Percentiles rank a stretch among this genome's conserved stretches.
phyloP scores from a whole-genome alignment of 2,888 invertebrate genomes.

The Agriopis aurantiaria region DNA sequence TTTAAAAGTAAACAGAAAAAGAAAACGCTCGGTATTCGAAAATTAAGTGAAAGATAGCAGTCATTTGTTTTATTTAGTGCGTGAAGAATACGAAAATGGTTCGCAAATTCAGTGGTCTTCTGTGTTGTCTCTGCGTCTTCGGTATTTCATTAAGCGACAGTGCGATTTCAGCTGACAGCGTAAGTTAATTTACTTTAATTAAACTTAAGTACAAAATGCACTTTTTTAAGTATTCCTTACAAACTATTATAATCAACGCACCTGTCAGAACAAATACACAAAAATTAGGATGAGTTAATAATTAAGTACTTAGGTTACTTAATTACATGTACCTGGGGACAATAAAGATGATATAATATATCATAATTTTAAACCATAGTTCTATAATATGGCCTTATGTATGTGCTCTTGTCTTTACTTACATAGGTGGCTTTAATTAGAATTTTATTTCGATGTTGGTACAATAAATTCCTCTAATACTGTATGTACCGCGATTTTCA shows the following conservation, averaged over 20 bases:
- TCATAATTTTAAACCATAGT: no score
- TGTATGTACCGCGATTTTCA: no score
- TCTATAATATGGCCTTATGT: no score
- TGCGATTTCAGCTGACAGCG: slow-evolving; percentile 78
- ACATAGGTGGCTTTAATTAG: no score
- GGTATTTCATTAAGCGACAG: slow-evolving; percentile 78
- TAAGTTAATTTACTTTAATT: slow-evolving; percentile 59
- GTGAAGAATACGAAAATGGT: slow-evolving; percentile 68
- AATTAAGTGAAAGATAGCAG: slow-evolving; percentile 39
- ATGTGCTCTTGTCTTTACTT: no score
- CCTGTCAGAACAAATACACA: neutral
- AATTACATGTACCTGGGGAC: no score
- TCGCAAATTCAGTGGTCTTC: slow-evolving; percentile 76
- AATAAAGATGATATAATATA: no score
- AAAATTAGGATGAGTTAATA: no score
- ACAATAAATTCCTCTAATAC: no score
- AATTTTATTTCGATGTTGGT: no score
- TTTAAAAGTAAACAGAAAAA: slow-evolving; percentile 11
- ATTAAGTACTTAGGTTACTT: no score
- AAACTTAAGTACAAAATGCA: no score
- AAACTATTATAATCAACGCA: neutral
- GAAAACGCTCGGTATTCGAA: slow-evolving; percentile 40
- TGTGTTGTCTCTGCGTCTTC: slow-evolving; percentile 79
- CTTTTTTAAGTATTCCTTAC: neutral
- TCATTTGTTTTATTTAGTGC: slow-evolving; percentile 35